These are phyloP conservation scores for Malthinus flaveolus DNA, from an alignment of 2,888 invertebrate species.

Conservation along the genomic window DNA sequence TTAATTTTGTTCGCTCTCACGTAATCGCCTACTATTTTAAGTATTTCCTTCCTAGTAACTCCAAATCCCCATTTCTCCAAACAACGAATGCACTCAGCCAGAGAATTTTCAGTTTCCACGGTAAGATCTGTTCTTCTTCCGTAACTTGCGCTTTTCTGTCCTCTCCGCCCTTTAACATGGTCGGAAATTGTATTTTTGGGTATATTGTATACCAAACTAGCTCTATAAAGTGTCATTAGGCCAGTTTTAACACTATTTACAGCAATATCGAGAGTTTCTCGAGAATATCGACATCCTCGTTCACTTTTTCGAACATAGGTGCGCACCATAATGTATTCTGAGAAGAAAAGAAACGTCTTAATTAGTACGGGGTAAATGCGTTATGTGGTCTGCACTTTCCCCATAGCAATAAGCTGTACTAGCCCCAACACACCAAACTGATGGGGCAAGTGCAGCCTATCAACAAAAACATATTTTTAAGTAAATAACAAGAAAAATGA, in stretches of 20 bases:
- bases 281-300: background rate
- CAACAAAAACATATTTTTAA: no score
- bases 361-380: background rate
- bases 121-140: slow-evolving; percentile 18
- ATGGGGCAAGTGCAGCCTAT: no score
- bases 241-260: slow-evolving; percentile 8
- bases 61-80: slow-evolving; percentile 46
- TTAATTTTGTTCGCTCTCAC: slow-evolving; percentile 32
- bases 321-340: background rate
- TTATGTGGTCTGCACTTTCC: background rate
- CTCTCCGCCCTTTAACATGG: slow-evolving; percentile 22
- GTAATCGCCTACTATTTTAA: slow-evolving; percentile 40
- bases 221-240: slow-evolving; percentile 16
- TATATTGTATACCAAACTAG: slow-evolving; percentile 19
- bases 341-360: background rate
- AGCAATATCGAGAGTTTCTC: no score
- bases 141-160: slow-evolving; percentile 18
- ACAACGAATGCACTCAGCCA: slow-evolving; percentile 36
- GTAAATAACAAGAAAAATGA: no score
- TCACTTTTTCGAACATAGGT: background rate
- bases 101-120: background rate
- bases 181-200: slow-evolving; percentile 16
- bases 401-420: background rate
- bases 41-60: slow-evolving; percentile 41
- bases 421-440: no score